These are phyloP conservation scores for Corynorhinus townsendii DNA, from an alignment of 2,113 vertebrate genomes.

Conservation along the genomic window DNA sequence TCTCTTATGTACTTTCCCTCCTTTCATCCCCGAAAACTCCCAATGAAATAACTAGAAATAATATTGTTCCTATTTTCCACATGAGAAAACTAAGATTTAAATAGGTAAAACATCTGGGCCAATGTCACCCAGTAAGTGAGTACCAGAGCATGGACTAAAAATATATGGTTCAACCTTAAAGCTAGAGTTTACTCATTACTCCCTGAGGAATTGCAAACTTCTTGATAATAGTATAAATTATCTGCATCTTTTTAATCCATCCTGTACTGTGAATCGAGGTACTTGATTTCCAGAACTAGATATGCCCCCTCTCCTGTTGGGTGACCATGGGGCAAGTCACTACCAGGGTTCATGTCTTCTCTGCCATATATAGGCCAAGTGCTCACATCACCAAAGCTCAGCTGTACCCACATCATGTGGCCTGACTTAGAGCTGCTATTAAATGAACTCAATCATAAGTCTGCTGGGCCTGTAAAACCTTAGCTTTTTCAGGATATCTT, in stretches of 20 bases:
- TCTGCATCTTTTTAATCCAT: neutral
- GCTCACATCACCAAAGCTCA: neutral
- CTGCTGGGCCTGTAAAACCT: neutral
- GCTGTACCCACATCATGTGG: neutral
- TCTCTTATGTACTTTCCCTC: neutral
- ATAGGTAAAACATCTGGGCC: neutral
- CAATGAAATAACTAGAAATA: neutral
- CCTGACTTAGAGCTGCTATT: neutral
- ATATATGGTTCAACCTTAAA: neutral
- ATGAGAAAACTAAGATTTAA: neutral
- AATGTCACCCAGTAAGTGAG: neutral
- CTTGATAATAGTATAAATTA: neutral
- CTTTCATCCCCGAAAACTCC: neutral
- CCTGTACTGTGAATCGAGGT: neutral
- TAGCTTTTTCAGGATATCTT: neutral
- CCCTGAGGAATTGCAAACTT: neutral
- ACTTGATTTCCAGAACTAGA: neutral
- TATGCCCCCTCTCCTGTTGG: neutral
- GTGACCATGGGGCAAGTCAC: neutral
- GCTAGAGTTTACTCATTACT: neutral
- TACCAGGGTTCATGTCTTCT: neutral
- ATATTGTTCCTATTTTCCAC: neutral
- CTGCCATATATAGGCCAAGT: neutral
- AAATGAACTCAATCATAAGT: neutral
- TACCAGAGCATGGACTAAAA: neutral